phyloP scores from a whole-genome alignment of 2,888 invertebrate species.

The Xanthorhoe designata region DNA sequence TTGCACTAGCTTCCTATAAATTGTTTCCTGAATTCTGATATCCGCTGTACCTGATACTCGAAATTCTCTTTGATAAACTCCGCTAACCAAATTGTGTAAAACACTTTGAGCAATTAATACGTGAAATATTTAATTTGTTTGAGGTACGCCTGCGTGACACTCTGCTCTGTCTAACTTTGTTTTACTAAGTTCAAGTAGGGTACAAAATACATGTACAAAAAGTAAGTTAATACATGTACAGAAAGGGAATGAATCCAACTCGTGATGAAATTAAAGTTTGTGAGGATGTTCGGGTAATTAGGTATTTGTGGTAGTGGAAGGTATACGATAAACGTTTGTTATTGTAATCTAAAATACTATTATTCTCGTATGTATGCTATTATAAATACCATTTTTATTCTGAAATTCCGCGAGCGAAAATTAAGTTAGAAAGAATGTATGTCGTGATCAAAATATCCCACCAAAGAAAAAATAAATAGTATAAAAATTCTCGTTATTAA shows the following conservation, averaged over 20 bases:
- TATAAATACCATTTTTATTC: too few species aligned
- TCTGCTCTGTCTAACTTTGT: conserved; percentile 45
- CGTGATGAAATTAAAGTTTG: neutral
- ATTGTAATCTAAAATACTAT: too few species aligned
- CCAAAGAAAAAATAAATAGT: neutral
- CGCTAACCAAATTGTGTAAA: conserved; percentile 44
- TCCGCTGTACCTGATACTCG: conserved; percentile 14
- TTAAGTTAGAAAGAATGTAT: too few species aligned
- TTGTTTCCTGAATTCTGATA: conserved; percentile 30
- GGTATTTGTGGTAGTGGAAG: too few species aligned
- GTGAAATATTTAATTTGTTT: conserved; percentile 53
- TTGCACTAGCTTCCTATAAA: conserved; percentile 20
- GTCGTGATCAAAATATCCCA: neutral
- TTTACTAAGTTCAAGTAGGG: neutral
- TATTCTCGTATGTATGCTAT: too few species aligned
- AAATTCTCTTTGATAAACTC: conserved; percentile 28
- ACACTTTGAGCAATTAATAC: conserved; percentile 48
- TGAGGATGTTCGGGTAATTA: neutral
- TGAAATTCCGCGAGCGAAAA: too few species aligned
- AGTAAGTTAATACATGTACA: neutral
- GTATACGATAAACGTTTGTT: too few species aligned
- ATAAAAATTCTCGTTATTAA: too few species aligned
- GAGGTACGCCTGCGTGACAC: conserved; percentile 47
- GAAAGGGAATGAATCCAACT: neutral
- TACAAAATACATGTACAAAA: neutral